Evolutionary conservation across 1,140 invertebrate genomes (phyloP), one percentile per base, ranked within the genome.

Genomic region (Gryon sp.): DNA sequence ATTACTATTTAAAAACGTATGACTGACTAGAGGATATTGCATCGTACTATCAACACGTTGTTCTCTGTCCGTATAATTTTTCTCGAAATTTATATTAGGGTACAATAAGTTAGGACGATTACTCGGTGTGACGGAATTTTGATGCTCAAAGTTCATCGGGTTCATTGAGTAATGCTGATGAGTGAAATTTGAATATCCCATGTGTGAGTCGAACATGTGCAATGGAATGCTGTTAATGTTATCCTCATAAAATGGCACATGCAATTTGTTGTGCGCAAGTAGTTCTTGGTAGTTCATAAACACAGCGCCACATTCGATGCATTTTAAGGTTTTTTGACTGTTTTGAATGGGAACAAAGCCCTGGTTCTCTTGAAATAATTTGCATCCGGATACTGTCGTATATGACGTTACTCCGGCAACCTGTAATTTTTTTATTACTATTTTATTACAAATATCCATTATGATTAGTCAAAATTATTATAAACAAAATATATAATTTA

Each of bases 261-360:
- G 86, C 0, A 83, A 24, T 41, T 80, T 78, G 43, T 76, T 86
- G 14, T 88, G 86, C 0, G 77, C 5, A n/a, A 81, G 83, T 2
- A 87, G 55, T 19, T 88, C 87, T 43, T 88, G 86, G 22, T 86
- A 86, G 40, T 77, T 85, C 18, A 76, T 80, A 40, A 86, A 85
- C 0, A 80, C 66, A 20, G 80, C 80, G 0, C 82, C 83, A 8
- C 84, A 89, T 59, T 88, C 86, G 1, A 80, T 22, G 9, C 84
- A 87, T 59, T 84, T 88, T 4, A 84, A 18, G 1, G 80, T 74
- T 32, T 82, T 84, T 18, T 84, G 80, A 4, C 79, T 63, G 41
- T 81, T 84, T 19, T 83, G 79, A 19, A 85, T 20, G 0, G 83
- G 79, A 1, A 82, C 22, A 16, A 87, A 83, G 24, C 76, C 78